Evolutionary conservation across 2,888 invertebrate species (phyloP), one percentile per base, ranked within the genome.

Genomic region (Ennomos quercinarius): DNA sequence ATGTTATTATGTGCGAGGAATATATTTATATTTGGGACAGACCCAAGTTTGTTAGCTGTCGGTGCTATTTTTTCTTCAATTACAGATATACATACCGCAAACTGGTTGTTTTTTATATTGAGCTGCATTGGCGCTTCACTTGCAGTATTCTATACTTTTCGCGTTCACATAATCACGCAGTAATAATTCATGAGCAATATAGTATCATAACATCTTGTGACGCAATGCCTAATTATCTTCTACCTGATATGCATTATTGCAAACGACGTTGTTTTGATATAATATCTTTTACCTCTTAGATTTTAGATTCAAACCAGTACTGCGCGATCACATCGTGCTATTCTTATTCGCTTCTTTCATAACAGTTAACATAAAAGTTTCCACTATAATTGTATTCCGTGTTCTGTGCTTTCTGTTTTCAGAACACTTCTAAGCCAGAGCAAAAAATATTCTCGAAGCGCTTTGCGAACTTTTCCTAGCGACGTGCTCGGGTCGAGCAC

Each of bases 371-470:
- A 60, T 57, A 63, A 55, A 62, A 45, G 60, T 49, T 57, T 55
- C 49, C 46, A 45, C 50, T 42, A 49, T 52, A 60, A 57, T 65
- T 59, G 59, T 60, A 52, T 65, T 61, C 40, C 13, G 51, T 57
- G 48, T 47, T 57, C 45, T 46, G 13, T 34, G 13, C 42, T 48
- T 42, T 39, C 50, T 41, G 27, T 57, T 55, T 60, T 52, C 45
- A 12, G 41, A 2, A 27, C 37, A 38, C 50, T 55, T 13, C 52
- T 55, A 60, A 60, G 45, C 42, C 41, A 37, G 45, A 42, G 10
- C 38, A 55, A 56, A 55, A 47, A 55, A 50, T 66, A 61, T 63
- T 68, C 56, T 36, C 12, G 55, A 48, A 56, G 59, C 52, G 51
- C 38, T 57, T 17, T 38, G 34, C 37, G 42, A 56, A 50, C 55